Conservation (phyloP, 1,140 invertebrate genomes). For the Tetramorium simillimum region DNA sequence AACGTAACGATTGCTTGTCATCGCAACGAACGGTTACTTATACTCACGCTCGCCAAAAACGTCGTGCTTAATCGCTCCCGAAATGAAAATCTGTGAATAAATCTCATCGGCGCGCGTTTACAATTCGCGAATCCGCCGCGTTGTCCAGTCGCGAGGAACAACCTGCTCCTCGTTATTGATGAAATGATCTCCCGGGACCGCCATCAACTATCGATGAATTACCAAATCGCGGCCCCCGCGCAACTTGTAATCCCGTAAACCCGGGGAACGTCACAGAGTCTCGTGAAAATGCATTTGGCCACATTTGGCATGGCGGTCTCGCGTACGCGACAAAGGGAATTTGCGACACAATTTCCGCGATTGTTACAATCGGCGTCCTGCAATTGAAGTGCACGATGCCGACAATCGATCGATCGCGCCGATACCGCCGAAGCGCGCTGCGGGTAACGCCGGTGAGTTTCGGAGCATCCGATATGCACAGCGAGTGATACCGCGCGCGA, state of each 20-base stretch:
- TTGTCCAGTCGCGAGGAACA: constrained; percentile 30
- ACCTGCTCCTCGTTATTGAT: constrained; percentile 34
- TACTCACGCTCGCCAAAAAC: background rate
- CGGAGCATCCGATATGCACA: constrained; percentile 1
- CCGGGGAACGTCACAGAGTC: constrained; percentile 31
- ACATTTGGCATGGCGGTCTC: constrained; percentile 26
- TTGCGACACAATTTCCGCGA: constrained; percentile 60
- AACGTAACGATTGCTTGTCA: constrained; percentile 56
- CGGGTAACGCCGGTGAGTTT: constrained; percentile 10
- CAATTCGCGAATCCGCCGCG: constrained; percentile 19
- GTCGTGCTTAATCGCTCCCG: background rate
- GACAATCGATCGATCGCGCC: constrained; percentile 39
- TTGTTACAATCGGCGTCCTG: constrained; percentile 50
- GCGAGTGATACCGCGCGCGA: constrained; percentile 27
- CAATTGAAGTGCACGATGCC: constrained; percentile 51
- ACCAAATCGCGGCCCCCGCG: constrained; percentile 12
- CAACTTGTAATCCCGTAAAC: constrained; percentile 56
- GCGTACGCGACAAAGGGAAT: constrained; percentile 53
- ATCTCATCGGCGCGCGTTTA: constrained; percentile 27
- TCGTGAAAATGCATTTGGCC: constrained; percentile 44
- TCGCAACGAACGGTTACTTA: constrained; percentile 70
- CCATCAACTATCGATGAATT: constrained; percentile 39
- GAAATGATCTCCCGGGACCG: constrained; percentile 27
- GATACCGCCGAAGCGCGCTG: constrained; percentile 13
- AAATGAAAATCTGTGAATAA: constrained; percentile 17